Base-by-base conservation (phyloP, 2,888 invertebrate genomes). In the Tetranychus piercei region DNA sequence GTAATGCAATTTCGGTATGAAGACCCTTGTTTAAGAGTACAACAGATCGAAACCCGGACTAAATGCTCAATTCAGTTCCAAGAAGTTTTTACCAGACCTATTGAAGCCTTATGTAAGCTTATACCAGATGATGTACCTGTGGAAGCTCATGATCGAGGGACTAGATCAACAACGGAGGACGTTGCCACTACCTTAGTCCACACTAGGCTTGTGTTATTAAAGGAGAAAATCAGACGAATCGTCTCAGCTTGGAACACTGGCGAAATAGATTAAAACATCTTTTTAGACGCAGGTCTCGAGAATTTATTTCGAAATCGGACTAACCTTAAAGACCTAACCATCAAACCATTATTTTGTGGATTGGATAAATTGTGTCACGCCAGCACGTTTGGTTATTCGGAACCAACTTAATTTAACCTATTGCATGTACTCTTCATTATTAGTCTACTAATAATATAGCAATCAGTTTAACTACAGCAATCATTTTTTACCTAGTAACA, bases 381-480 rank as follows among this genome's bases (percentile, higher is more conserved):
- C 2, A 55, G 5, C 55, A 55, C 55, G 6, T 55, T 55, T 3
- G 55, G 55, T 15, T 55, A 55, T 3, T 15, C 55, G 2, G 9
- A 55, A 55, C 55, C 34, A 34, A 5, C 34, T 0, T 34, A 3
- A 34, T 4, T 34, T 34, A 34, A 5, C 5, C 2, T 23, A 2
- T 2, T 5, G 3, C 5, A 5, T 34, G 4, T 34, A 34, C 3
- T 34, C 34, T 5, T 4, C 34, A 34, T 3, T 34, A 0, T 34
- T 5, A 34, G 3, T 4, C 5, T 4, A 0, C 34, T 34, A 0
- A 5, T 3, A n/a, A n/a, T n/a, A n/a, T n/a, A n/a, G n/a, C n/a
- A n/a, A n/a, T n/a, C n/a, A n/a, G n/a, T n/a, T n/a, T n/a, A n/a
- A n/a, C n/a, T n/a, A n/a, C n/a, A n/a, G n/a, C n/a, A 34, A 5